Conservation (phyloP, 2,888 invertebrate genomes). For the Tipula lateralis region DNA sequence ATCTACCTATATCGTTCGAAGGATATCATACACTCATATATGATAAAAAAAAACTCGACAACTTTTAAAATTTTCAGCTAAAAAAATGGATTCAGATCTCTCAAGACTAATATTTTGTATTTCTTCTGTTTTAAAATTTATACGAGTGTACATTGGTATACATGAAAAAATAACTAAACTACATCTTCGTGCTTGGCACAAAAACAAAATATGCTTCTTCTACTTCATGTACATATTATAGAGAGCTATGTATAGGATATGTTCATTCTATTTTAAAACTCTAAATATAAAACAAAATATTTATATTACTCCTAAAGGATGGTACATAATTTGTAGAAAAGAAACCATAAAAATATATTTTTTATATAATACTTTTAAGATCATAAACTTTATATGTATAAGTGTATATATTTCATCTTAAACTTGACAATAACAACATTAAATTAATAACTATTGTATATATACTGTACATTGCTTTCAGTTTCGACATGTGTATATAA, state of each 20-base stretch:
- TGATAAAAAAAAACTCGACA: background rate
- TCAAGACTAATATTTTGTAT: slow-evolving; percentile 11
- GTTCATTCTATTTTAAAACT: background rate
- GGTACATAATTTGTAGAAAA: background rate
- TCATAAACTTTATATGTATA: background rate
- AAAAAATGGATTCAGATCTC: background rate
- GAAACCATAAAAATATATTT: background rate
- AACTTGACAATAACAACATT: background rate
- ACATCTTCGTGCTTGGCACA: background rate
- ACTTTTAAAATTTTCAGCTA: background rate
- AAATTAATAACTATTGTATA: background rate
- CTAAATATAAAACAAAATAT: background rate
- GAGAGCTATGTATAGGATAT: background rate
- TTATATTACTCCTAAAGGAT: background rate
- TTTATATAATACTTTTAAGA: background rate
- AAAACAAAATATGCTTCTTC: background rate
- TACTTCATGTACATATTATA: background rate
- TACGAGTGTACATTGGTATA: too few relatives aligned
- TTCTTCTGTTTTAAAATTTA: background rate
- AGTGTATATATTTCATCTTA: background rate
- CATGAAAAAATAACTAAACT: background rate
- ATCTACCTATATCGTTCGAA: background rate
- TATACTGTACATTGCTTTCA: background rate
- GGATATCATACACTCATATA: background rate
- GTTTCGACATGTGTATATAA: background rate